phyloP scores from a whole-genome alignment of 2,888 invertebrate genomes.

The Dichetophora obliterata region DNA sequence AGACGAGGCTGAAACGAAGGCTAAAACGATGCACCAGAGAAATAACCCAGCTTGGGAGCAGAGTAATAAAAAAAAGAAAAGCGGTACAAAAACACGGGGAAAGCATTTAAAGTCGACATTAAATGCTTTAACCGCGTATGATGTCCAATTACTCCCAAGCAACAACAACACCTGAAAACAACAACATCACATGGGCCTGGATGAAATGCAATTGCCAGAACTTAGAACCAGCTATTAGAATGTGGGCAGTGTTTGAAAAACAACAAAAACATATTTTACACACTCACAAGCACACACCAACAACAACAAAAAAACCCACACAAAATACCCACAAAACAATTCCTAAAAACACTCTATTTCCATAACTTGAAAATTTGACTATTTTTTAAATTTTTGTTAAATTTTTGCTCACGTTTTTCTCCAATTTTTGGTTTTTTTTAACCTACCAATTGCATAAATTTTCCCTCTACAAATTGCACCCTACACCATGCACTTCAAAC shows the following conservation, averaged over 20 bases:
- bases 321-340: background rate
- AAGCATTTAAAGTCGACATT: conserved; percentile 33
- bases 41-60: background rate
- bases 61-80: background rate
- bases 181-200: no score
- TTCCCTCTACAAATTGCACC: background rate
- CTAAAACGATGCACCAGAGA: background rate
- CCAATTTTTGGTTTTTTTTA: no score
- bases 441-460: no score
- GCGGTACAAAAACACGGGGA: background rate
- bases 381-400: background rate
- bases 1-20: background rate
- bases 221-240: background rate
- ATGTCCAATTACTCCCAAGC: background rate
- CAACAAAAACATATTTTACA: background rate
- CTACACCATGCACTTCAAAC: conserved; percentile 13
- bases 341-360: background rate
- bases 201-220: background rate
- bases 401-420: background rate
- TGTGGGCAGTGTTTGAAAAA: background rate
- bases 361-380: background rate
- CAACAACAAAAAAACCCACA: background rate
- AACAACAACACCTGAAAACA: background rate
- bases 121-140: conserved; percentile 1
- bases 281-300: no score